phyloP scores from a whole-genome alignment of 2,797 vertebrate species.

The Macroramphosus scolopax region DNA sequence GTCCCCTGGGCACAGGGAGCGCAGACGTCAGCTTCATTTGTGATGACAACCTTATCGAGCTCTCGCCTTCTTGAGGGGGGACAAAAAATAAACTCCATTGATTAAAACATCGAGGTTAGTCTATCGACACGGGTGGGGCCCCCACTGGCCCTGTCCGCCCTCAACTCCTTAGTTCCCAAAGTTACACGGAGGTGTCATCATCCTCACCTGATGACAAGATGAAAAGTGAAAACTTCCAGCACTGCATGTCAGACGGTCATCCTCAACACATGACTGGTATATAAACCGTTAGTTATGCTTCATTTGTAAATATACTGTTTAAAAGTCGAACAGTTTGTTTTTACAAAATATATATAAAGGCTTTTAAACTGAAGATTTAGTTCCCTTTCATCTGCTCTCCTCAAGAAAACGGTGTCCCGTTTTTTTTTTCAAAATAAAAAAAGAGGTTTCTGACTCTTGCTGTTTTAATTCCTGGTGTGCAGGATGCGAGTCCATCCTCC shows the following conservation, averaged over 20 bases:
- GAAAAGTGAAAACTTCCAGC: constrained; percentile 53
- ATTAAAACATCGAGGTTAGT: constrained; percentile 67
- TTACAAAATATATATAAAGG: no score
- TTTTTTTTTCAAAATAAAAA: neutral
- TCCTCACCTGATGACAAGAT: constrained; percentile 47
- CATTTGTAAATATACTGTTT: no score
- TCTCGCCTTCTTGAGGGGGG: constrained; percentile 61
- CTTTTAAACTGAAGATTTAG: no score
- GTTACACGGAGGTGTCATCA: constrained; percentile 59
- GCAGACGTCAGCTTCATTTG: constrained; percentile 70
- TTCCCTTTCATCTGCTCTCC: no score
- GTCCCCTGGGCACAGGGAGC: constrained; percentile 64
- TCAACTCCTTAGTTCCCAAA: constrained; percentile 34
- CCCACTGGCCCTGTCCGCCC: constrained; percentile 53
- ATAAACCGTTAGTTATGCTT: no score
- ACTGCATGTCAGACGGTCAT: no score
- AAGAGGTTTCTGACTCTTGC: constrained; percentile 1
- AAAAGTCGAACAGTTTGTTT: no score
- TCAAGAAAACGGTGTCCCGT: no score
- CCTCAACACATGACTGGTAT: no score
- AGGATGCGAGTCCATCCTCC: constrained; percentile 47
- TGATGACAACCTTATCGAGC: constrained; percentile 77
- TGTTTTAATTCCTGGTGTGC: constrained; percentile 65
- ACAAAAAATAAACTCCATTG: constrained; percentile 59
- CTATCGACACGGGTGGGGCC: constrained; percentile 61